Percentiles rank a stretch among this genome's conserved stretches.
These are phyloP conservation scores for Eupithecia abbreviata DNA, from an alignment of 2,888 invertebrate genomes.

Conservation along the genomic window DNA sequence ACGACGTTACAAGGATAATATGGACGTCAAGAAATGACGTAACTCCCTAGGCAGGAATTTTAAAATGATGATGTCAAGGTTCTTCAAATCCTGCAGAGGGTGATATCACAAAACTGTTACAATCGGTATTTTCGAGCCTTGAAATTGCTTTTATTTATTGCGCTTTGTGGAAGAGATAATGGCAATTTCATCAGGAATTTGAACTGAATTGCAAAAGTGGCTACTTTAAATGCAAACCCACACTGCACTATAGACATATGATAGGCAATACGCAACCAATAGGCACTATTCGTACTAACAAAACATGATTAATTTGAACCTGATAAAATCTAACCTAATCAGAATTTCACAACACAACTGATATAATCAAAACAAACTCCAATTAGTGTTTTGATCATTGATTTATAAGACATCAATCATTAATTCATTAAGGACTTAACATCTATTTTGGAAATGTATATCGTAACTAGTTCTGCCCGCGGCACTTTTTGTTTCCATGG, in stretches of 20 bases:
- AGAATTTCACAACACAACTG: constrained; percentile 16
- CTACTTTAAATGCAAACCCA: constrained; percentile 67
- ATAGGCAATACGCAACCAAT: constrained; percentile 49
- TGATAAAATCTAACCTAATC: constrained; percentile 42
- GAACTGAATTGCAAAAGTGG: constrained; percentile 66
- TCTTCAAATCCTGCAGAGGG: not conserved
- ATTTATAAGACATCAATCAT: constrained; percentile 25
- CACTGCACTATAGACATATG: constrained; percentile 20
- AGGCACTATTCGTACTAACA: constrained; percentile 63
- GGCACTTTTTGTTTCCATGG: no score
- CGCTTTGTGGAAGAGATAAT: not conserved
- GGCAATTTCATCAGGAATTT: constrained; percentile 49
- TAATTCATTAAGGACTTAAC: not conserved
- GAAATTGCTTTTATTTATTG: not conserved
- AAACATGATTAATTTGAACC: constrained; percentile 46
- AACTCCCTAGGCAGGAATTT: not conserved
- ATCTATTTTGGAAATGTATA: not conserved
- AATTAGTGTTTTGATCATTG: constrained; percentile 20
- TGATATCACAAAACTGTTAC: not conserved
- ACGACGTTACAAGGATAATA: not conserved
- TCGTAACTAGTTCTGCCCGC: no score
- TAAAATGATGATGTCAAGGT: not conserved
- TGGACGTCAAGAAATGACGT: not conserved
- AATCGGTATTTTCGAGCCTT: not conserved
- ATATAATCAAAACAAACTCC: constrained; percentile 15